Evolutionary conservation across 1,140 invertebrate species (phyloP).

Genomic region (Branchinecta lynchi): DNA sequence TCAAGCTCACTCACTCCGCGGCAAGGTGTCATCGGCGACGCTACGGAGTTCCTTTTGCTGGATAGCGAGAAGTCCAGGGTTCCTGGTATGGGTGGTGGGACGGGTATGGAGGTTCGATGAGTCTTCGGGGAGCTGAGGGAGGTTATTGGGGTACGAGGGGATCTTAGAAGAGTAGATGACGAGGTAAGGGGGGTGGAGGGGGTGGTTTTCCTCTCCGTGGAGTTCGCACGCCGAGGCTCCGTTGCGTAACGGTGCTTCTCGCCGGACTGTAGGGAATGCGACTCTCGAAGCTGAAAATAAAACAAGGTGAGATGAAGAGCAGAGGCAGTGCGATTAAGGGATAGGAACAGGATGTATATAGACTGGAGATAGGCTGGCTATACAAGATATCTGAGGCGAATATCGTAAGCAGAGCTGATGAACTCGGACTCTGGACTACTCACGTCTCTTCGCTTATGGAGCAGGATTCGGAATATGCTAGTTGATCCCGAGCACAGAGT

Average conservation of each 20-base stretch:
- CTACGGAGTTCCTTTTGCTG: neutral
- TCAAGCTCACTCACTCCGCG: no score
- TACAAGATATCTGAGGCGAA: neutral
- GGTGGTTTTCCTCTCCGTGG: conserved; percentile 8
- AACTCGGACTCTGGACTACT: neutral
- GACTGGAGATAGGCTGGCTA: neutral
- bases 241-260: neutral
- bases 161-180: neutral
- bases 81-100: neutral
- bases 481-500: no score
- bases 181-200: neutral
- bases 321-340: neutral
- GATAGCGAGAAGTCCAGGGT: neutral
- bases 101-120: neutral
- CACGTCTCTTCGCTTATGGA: neutral
- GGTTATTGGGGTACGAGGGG: neutral
- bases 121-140: neutral
- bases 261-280: neutral
- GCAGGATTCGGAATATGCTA: no score
- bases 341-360: neutral
- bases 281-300: conserved; percentile 3
- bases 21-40: neutral
- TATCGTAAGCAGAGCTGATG: neutral
- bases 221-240: neutral
- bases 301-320: neutral